Conservation (phyloP, 2,888 invertebrate genomes). For the Ochropleura leucogaster region DNA sequence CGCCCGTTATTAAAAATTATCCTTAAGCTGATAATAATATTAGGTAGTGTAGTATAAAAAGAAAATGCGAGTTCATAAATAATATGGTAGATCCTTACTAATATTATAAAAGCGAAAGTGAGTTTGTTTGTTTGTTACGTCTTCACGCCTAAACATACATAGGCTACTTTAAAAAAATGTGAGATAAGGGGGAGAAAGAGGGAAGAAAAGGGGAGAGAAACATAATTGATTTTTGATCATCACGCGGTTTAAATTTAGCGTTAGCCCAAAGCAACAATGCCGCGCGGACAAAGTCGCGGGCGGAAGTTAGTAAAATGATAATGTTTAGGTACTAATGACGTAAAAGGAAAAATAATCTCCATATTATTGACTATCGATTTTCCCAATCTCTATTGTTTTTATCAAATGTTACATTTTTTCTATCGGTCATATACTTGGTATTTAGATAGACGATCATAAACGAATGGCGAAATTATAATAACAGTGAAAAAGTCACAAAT, state of each 20-base stretch:
- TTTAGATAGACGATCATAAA: constrained; percentile 22
- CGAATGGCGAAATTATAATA: too few relatives aligned
- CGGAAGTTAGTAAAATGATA: background rate
- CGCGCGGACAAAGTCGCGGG: too few relatives aligned
- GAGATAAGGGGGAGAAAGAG: too few relatives aligned
- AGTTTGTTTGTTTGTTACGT: too few relatives aligned
- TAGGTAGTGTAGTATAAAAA: background rate
- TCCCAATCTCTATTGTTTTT: constrained; percentile 12
- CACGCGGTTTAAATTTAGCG: too few relatives aligned
- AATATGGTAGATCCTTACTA: background rate
- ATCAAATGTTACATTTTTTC: constrained; percentile 26
- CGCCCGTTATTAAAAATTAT: background rate
- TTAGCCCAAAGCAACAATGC: too few relatives aligned
- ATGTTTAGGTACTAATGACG: background rate
- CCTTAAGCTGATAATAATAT: background rate
- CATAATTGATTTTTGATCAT: too few relatives aligned
- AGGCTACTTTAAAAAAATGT: too few relatives aligned
- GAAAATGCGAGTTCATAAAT: background rate
- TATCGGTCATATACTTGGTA: constrained; percentile 34
- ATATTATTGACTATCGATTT: constrained; percentile 8
- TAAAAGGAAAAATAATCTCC: constrained; percentile 14
- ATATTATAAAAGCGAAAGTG: too few relatives aligned
- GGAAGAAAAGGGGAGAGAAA: too few relatives aligned
- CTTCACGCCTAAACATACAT: too few relatives aligned
- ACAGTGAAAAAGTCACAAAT: constrained; percentile 13